Conservation (phyloP, 1,140 invertebrate genomes). For the Drosophila serrata region DNA sequence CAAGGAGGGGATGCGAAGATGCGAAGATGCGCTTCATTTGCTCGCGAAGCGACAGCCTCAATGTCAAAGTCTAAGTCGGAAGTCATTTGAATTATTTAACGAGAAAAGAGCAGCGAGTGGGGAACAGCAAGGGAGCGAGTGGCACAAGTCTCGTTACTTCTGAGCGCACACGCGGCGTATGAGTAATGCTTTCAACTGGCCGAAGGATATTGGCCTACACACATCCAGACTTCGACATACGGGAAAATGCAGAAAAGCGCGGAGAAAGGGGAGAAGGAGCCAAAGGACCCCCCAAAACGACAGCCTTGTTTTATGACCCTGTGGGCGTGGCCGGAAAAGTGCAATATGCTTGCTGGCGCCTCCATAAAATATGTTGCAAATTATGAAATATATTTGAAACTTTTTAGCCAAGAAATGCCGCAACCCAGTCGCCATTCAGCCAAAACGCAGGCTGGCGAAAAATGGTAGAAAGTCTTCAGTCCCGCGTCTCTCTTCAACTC, state of each 20-base stretch:
- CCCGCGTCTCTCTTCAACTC: not conserved
- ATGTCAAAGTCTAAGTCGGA: conserved; percentile 75
- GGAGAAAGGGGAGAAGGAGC: not conserved
- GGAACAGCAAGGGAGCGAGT: not conserved
- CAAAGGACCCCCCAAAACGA: not conserved
- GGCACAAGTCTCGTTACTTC: not conserved
- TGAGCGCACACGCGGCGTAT: conserved; percentile 29
- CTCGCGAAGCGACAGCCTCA: conserved; percentile 19
- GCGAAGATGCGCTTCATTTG: conserved; percentile 54
- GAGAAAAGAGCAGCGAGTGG: not conserved
- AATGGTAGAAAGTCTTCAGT: not conserved
- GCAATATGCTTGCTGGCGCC: conserved; percentile 50
- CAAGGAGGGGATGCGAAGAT: not conserved
- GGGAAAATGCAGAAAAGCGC: not conserved
- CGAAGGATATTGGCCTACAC: conserved; percentile 12
- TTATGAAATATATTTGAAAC: conserved; percentile 82
- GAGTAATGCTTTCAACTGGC: conserved; percentile 19
- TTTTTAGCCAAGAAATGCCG: conserved; percentile 59
- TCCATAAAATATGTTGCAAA: conserved; percentile 80
- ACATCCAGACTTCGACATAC: not conserved
- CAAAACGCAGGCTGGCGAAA: not conserved
- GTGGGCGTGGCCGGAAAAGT: conserved; percentile 32
- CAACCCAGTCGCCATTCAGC: conserved; percentile 33
- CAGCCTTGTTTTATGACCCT: conserved; percentile 30
- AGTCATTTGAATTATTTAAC: conserved; percentile 79